These are phyloP conservation scores for Trichogramma pretiosum DNA, from an alignment of 1,140 invertebrate species.

Conservation along the genomic window DNA sequence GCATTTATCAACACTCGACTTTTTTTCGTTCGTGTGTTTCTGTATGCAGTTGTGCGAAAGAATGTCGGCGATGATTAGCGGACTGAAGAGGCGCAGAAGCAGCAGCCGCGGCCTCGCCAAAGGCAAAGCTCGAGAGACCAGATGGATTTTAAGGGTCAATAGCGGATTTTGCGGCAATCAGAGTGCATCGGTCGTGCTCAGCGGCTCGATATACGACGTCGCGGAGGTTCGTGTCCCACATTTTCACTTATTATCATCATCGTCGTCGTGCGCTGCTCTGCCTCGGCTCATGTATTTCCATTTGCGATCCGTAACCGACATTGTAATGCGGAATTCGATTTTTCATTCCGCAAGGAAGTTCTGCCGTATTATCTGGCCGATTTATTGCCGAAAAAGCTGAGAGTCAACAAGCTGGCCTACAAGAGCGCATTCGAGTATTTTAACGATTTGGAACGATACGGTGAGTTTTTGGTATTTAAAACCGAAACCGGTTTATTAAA, in stretches of 20 bases:
- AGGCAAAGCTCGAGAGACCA: neutral
- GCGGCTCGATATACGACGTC: no score
- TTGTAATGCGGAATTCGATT: no score
- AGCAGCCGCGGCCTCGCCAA: neutral
- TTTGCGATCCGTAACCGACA: no score
- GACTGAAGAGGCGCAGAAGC: neutral
- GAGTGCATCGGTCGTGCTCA: conserved; percentile 17
- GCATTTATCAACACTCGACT: neutral
- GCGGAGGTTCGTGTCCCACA: no score
- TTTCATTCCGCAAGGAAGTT: conserved; percentile 6
- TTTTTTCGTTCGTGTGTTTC: neutral
- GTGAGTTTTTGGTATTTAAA: no score
- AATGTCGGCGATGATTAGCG: conserved; percentile 13
- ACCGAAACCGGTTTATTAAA: no score
- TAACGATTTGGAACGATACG: conserved; percentile 16
- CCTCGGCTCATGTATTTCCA: no score
- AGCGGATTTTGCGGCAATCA: conserved; percentile 21
- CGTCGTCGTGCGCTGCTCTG: no score
- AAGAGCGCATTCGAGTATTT: conserved; percentile 16
- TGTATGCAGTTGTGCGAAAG: conserved; percentile 16
- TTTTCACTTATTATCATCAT: no score
- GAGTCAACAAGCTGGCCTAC: conserved; percentile 14
- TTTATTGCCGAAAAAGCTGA: conserved; percentile 8
- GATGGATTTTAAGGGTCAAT: conserved; percentile 24
- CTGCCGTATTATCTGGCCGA: conserved; percentile 2